Percentiles rank a stretch among this genome's conserved stretches.
These are phyloP conservation scores for Etheostoma spectabile DNA, from an alignment of 2,113 vertebrate genomes.

Conservation along the genomic window DNA sequence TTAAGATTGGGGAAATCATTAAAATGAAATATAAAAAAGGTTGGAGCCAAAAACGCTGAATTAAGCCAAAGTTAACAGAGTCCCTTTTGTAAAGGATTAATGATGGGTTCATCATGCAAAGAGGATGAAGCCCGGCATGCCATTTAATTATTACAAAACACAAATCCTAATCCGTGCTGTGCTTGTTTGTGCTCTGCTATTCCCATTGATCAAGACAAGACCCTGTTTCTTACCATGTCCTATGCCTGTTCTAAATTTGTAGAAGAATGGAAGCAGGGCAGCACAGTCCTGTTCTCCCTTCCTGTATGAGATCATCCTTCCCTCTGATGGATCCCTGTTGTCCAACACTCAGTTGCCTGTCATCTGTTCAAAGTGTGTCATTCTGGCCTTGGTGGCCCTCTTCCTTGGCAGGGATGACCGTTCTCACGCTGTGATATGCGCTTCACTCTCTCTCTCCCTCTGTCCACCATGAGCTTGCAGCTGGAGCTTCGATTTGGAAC, in stretches of 20 bases:
- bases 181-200: constrained; percentile 12
- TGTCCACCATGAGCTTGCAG: constrained; percentile 64
- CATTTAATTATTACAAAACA: constrained; percentile 50
- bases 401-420: constrained; percentile 55
- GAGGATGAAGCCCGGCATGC: constrained; percentile 40
- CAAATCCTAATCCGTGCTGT: constrained; percentile 52
- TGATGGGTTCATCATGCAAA: constrained; percentile 48
- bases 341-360: constrained; percentile 68
- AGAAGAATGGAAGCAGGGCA: constrained; percentile 24
- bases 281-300: constrained; percentile 39
- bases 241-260: not conserved
- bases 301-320: constrained; percentile 70
- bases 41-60: constrained; percentile 1
- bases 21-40: not conserved
- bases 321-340: constrained; percentile 65
- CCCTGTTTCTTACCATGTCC: not conserved
- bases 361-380: constrained; percentile 79
- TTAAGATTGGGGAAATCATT: not conserved
- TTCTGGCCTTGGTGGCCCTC: constrained; percentile 61
- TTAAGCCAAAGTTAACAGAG: constrained; percentile 35
- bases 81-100: constrained; percentile 36
- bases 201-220: not conserved
- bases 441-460: constrained; percentile 55
- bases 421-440: constrained; percentile 64
- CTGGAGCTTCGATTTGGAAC: constrained; percentile 67